Conservation (phyloP, 2,797 vertebrate genomes). For the Prionace glauca region DNA sequence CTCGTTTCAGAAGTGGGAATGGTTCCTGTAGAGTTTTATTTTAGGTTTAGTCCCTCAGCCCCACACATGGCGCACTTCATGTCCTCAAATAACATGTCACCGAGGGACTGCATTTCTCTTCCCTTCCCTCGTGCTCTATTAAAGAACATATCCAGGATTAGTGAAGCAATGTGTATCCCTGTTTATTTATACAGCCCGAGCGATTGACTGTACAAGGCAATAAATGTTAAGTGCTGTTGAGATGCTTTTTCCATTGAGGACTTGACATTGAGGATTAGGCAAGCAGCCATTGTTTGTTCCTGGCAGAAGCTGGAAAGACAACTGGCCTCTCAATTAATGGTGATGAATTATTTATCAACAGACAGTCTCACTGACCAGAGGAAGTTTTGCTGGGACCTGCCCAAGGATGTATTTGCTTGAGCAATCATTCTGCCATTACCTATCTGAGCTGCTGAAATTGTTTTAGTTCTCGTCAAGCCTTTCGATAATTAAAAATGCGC, state of each 20-base stretch:
- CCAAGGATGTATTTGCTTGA: background rate
- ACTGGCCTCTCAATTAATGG: conserved; percentile 1
- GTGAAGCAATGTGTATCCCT: background rate
- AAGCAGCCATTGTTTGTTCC: background rate
- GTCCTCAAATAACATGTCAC: background rate
- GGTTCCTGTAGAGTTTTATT: background rate
- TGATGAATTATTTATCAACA: conserved; percentile 30
- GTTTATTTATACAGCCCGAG: background rate
- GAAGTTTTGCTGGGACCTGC: background rate
- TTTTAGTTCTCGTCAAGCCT: background rate
- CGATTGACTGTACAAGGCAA: conserved; percentile 24
- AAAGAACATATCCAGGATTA: conserved; percentile 3
- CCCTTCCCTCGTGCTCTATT: background rate
- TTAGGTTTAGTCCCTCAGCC: background rate
- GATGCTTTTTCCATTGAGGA: background rate
- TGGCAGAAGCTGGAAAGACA: background rate
- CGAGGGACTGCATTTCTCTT: background rate
- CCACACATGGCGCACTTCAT: background rate
- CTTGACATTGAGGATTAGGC: background rate
- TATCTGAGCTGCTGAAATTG: background rate
- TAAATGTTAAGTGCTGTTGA: conserved; percentile 13
- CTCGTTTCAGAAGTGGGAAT: too few species aligned
- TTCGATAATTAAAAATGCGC: background rate
- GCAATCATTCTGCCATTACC: background rate
- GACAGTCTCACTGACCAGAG: background rate